phyloP scores from a whole-genome alignment of 2,113 vertebrate genomes.

The Amphilophus citrinellus region DNA sequence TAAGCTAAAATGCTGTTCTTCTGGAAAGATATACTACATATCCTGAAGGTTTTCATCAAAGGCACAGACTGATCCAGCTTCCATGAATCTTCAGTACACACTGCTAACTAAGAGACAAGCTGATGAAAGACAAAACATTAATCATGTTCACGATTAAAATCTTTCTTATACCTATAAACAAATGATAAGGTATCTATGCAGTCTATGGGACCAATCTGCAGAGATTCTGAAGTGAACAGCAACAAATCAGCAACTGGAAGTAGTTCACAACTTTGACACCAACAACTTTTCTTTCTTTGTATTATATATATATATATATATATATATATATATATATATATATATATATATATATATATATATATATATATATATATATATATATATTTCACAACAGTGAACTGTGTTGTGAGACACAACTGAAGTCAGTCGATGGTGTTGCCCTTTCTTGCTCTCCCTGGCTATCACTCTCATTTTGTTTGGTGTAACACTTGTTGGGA shows the following conservation, averaged over 20 bases:
- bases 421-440: not conserved
- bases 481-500: not conserved
- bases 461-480: not conserved
- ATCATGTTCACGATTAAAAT: constrained; percentile 1
- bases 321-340: too few relatives aligned
- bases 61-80: not conserved
- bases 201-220: too few relatives aligned
- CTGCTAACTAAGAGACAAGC: not conserved
- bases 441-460: not conserved
- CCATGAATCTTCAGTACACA: not conserved
- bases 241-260: too few relatives aligned
- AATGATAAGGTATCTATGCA: not conserved
- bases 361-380: too few relatives aligned
- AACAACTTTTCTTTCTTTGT: too few relatives aligned
- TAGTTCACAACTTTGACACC: too few relatives aligned
- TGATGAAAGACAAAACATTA: not conserved
- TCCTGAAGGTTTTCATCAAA: constrained; percentile 5
- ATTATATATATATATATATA: too few relatives aligned
- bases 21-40: not conserved
- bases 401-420: not conserved
- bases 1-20: constrained; percentile 6
- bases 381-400: too few relatives aligned
- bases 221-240: too few relatives aligned
- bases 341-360: too few relatives aligned
- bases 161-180: not conserved